Percentiles rank a stretch among this genome's conserved stretches.
These are phyloP conservation scores for Nibea albiflora DNA, from an alignment of 2,113 vertebrate species.

Conservation along the genomic window DNA sequence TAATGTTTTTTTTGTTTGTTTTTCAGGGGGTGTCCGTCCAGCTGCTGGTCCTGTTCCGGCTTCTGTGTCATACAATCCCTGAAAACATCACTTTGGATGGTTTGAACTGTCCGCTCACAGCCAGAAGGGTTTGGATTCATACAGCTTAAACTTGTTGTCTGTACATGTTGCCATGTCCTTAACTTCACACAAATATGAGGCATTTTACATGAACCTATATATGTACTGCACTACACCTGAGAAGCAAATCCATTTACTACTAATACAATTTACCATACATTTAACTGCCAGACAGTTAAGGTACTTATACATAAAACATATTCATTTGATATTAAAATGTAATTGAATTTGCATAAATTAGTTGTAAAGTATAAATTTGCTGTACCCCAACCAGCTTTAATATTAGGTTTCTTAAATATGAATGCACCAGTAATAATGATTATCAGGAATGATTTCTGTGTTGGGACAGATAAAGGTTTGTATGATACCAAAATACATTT, in stretches of 20 bases:
- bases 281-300: too few relatives aligned
- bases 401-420: too few relatives aligned
- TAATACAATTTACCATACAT: too few relatives aligned
- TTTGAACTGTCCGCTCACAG: not conserved
- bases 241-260: not conserved
- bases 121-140: not conserved
- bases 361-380: too few relatives aligned
- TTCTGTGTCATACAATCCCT: not conserved
- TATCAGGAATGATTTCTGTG: too few relatives aligned
- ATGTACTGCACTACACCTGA: not conserved
- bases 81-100: slow-evolving; percentile 7
- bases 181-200: not conserved
- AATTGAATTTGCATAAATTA: too few relatives aligned
- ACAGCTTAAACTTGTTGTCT: not conserved
- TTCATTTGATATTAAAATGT: too few relatives aligned
- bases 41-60: not conserved
- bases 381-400: too few relatives aligned
- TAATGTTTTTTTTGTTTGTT: slow-evolving; percentile 35
- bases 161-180: not conserved
- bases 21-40: slow-evolving; percentile 4
- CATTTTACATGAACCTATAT: not conserved
- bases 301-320: too few relatives aligned
- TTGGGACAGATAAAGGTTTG: too few relatives aligned
- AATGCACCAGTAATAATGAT: too few relatives aligned
- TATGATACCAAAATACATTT: too few relatives aligned